phyloP scores from a whole-genome alignment of 2,797 vertebrate genomes.

The Diplodus puntazzo region DNA sequence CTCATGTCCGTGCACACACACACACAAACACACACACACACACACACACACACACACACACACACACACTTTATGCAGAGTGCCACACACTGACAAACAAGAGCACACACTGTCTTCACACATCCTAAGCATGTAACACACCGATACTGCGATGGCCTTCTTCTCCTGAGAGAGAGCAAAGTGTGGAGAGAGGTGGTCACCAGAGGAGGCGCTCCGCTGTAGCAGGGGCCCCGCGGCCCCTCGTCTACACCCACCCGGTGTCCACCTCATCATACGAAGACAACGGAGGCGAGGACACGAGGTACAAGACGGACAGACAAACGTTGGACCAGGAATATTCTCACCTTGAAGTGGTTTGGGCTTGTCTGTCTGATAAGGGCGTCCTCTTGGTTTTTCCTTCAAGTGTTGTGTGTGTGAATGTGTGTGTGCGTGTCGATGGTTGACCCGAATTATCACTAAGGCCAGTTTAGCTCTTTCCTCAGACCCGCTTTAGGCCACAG shows the following conservation, averaged over 20 bases:
- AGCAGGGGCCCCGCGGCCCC: slow-evolving; percentile 28
- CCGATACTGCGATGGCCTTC: slow-evolving; percentile 60
- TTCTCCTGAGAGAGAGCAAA: slow-evolving; percentile 59
- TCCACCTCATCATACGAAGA: slow-evolving; percentile 13
- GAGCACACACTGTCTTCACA: slow-evolving; percentile 36
- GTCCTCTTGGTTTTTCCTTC: slow-evolving; percentile 36
- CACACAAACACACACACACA: slow-evolving; percentile 33
- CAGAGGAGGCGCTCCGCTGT: slow-evolving; percentile 38
- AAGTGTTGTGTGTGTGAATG: slow-evolving; percentile 14
- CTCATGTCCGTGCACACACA: slow-evolving; percentile 57
- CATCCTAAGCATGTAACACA: slow-evolving; percentile 42
- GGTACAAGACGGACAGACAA: slow-evolving; percentile 10
- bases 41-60: slow-evolving; percentile 33
- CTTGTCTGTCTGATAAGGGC: slow-evolving; percentile 27
- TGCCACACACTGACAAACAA: slow-evolving; percentile 40
- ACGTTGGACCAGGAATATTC: slow-evolving; percentile 19
- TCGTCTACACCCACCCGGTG: slow-evolving; percentile 1
- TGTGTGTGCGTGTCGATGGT: slow-evolving; percentile 20
- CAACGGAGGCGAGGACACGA: slow-evolving; percentile 28
- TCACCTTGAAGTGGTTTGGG: slow-evolving; percentile 27
- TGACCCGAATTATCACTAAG: slow-evolving; percentile 35
- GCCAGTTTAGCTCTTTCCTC: slow-evolving; percentile 43
- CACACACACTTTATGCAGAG: slow-evolving; percentile 51
- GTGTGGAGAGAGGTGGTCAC: slow-evolving; percentile 35
- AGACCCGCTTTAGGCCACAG: slow-evolving; percentile 74